Evolutionary conservation across 1,140 invertebrate genomes (phyloP).

Genomic region (Dinoponera quadriceps): DNA sequence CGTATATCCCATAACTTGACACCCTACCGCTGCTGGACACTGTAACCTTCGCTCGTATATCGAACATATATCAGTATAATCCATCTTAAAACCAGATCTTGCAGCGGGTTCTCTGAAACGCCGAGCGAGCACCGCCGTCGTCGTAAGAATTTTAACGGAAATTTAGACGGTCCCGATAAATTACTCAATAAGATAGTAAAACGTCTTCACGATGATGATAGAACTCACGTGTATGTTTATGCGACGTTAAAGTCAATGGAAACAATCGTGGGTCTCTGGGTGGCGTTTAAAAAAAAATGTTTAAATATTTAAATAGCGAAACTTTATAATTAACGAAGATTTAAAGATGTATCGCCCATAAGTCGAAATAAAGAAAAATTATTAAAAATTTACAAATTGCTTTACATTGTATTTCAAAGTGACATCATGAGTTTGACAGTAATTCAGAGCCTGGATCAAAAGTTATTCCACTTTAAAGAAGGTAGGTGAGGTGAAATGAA

Average conservation of each 20-base stretch:
- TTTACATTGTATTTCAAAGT: no score
- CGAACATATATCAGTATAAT: conserved; percentile 70
- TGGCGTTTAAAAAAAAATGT: no score
- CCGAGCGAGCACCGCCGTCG: not conserved
- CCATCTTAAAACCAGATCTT: conserved; percentile 68
- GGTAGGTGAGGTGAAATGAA: no score
- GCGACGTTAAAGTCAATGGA: not conserved
- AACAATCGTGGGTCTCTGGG: no score
- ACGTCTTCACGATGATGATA: conserved; percentile 3
- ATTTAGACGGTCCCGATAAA: conserved; percentile 17
- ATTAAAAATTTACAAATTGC: no score
- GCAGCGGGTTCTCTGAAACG: conserved; percentile 18
- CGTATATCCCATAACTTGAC: conserved; percentile 71
- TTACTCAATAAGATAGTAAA: conserved; percentile 15
- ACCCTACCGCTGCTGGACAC: conserved; percentile 50
- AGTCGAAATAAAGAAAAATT: no score
- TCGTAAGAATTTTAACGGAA: conserved; percentile 24
- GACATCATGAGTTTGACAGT: no score
- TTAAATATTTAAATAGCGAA: no score
- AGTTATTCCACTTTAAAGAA: no score
- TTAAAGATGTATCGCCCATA: no score
- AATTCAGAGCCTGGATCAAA: no score
- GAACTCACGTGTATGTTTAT: not conserved
- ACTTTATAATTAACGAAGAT: no score
- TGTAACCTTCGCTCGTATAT: conserved; percentile 52